Evolutionary conservation across 2,113 vertebrate genomes (phyloP).

Genomic region (Xiphorhynchus elegans): DNA sequence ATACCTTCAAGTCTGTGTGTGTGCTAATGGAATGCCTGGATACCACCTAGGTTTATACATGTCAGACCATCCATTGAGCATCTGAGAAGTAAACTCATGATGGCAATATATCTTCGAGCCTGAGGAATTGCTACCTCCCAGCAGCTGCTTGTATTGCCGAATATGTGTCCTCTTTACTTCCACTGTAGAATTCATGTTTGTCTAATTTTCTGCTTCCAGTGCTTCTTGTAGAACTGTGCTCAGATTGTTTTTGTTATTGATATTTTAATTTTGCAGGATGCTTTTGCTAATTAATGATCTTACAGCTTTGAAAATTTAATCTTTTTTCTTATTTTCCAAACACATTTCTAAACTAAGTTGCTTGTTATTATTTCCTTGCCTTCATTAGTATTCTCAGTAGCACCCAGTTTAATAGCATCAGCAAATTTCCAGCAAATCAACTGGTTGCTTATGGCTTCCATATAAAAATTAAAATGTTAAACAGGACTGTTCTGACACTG

Average conservation of each 20-base stretch:
- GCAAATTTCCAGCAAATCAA: conserved; percentile 30
- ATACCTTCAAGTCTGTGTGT: neutral
- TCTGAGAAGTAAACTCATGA: neutral
- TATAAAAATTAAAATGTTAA: conserved; percentile 34
- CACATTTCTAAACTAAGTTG: neutral
- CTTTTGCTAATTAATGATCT: neutral
- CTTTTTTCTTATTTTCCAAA: conserved; percentile 23
- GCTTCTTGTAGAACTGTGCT: neutral
- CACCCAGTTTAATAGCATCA: neutral
- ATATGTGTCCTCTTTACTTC: neutral
- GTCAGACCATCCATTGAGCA: neutral
- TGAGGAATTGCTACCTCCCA: neutral
- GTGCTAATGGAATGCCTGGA: neutral
- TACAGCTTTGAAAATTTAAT: neutral
- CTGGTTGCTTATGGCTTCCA: conserved; percentile 18
- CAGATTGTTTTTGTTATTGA: neutral
- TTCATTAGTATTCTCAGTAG: neutral
- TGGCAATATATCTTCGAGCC: neutral
- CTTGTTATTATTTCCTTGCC: neutral
- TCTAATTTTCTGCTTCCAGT: conserved; percentile 3
- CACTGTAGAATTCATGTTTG: neutral
- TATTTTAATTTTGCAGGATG: conserved; percentile 15
- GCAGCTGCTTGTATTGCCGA: neutral
- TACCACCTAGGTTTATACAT: neutral
- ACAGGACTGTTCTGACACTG: neutral